Base-by-base conservation (phyloP, 2,797 vertebrate genomes). In the Tragopan temminckii region DNA sequence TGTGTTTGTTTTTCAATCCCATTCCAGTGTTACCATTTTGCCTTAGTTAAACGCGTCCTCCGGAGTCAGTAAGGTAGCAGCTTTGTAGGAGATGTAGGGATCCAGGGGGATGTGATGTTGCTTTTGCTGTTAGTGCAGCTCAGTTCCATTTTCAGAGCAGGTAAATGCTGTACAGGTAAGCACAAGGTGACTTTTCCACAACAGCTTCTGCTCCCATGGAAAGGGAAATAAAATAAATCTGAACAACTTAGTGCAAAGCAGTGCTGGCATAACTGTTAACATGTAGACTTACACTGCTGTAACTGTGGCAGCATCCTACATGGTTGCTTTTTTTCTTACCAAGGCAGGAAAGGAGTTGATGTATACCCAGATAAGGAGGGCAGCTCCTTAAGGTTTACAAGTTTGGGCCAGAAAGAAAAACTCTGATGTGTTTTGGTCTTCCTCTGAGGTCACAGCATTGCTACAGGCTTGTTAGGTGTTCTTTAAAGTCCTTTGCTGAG, bases 321-420 rank as follows among this genome's bases (percentile, higher is more conserved):
- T 55, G 42, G 13, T 31, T 59, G 29, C 24, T 52, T 55, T 55
- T 52, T 78, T 48, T 76, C n/a, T n/a, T 80, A 8, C 38, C 16
- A 1, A 17, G 53, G 57, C 58, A 46, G 52, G 20, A 21, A 53
- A 31, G 53, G 5, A n/a, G 46, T 35, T 59, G 35, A 27, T 48
- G 16, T 31, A 17, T 29, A 21, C 27, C 58, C 35, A 17, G 18
- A 12, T 58, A 7, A 0, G 1, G 25, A 6, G n/a, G 64, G 75
- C 43, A 45, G 6, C 24, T 79, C 45, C 31, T 43, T 79, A 75
- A 70, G 46, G 35, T 13, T 29, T 17, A 15, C 1, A 4, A 33
- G 23, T 78, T 70, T 70, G 69, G 40, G 46, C 13, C 58, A 40
- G 63, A 7, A 17, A n/a, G n/a, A n/a, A 69, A 40, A 70, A 48